phyloP scores from a whole-genome alignment of 2,797 vertebrate species.

The Astyanax mexicanus region DNA sequence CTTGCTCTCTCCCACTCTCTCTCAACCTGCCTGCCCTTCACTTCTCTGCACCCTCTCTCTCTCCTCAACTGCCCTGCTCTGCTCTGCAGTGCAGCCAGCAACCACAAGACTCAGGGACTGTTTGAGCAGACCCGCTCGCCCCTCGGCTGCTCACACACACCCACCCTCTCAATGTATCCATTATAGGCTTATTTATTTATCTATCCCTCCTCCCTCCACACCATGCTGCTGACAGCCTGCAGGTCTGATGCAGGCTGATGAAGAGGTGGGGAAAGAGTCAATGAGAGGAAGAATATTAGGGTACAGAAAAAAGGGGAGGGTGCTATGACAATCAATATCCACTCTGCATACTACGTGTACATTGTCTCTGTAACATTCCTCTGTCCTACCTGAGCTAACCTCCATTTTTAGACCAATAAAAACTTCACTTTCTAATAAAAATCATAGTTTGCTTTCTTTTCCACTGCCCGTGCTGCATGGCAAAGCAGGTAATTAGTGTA shows the following conservation, averaged over 20 bases:
- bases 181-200: constrained; percentile 79
- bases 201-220: constrained; percentile 57
- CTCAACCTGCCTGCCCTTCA: constrained; percentile 19
- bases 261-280: constrained; percentile 43
- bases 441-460: no score
- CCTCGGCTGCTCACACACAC: constrained; percentile 56
- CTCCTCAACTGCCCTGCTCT: constrained; percentile 27
- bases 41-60: constrained; percentile 43
- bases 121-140: constrained; percentile 66
- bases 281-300: constrained; percentile 11
- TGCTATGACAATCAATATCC: constrained; percentile 59
- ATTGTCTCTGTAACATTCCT: constrained; percentile 22
- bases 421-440: constrained; percentile 20
- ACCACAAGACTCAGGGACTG: constrained; percentile 71
- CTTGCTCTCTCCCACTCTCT: background rate
- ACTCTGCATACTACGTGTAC: constrained; percentile 24
- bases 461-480: constrained; percentile 37
- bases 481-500: constrained; percentile 58
- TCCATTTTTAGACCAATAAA: constrained; percentile 8
- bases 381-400: background rate
- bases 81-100: constrained; percentile 76
- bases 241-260: constrained; percentile 59
- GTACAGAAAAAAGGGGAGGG: constrained; percentile 30
- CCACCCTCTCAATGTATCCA: constrained; percentile 77
- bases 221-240: constrained; percentile 70